Conservation (phyloP, 2,888 invertebrate species). For the Masnerella sp. region DNA sequence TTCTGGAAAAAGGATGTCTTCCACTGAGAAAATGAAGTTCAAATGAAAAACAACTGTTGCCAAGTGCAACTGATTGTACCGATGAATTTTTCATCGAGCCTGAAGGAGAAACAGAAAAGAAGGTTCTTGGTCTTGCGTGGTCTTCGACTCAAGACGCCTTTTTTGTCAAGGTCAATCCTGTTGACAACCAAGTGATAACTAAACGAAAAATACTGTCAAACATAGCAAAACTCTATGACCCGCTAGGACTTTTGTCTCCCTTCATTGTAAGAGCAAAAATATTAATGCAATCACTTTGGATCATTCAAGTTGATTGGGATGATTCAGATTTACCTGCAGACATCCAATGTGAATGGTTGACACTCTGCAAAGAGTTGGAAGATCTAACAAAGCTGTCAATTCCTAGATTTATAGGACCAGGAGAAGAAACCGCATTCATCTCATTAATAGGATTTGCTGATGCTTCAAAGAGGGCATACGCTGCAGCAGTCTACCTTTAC, state of each 20-base stretch:
- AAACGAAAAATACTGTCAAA: conserved; percentile 12
- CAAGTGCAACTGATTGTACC: not conserved
- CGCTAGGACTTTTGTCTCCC: conserved; percentile 6
- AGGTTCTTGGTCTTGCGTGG: not conserved
- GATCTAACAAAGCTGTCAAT: not conserved
- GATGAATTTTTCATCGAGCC: not conserved
- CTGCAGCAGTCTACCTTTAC: not conserved
- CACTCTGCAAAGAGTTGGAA: not conserved
- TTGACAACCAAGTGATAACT: not conserved
- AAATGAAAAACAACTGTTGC: not conserved
- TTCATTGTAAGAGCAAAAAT: conserved; percentile 22
- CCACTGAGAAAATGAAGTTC: not conserved
- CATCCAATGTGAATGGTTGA: not conserved
- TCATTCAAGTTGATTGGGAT: conserved; percentile 14
- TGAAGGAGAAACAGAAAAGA: not conserved
- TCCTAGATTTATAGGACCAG: not conserved
- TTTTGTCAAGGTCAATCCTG: not conserved
- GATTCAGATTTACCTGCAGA: not conserved
- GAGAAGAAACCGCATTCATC: not conserved
- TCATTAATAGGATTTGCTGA: not conserved
- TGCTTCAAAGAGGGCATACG: not conserved
- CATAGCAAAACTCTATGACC: conserved; percentile 11
- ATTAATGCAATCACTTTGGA: conserved; percentile 35
- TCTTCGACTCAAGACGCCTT: not conserved
- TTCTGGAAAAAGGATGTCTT: not conserved